phyloP scores from a whole-genome alignment of 1,140 invertebrate genomes.

The Artemia franciscana region DNA sequence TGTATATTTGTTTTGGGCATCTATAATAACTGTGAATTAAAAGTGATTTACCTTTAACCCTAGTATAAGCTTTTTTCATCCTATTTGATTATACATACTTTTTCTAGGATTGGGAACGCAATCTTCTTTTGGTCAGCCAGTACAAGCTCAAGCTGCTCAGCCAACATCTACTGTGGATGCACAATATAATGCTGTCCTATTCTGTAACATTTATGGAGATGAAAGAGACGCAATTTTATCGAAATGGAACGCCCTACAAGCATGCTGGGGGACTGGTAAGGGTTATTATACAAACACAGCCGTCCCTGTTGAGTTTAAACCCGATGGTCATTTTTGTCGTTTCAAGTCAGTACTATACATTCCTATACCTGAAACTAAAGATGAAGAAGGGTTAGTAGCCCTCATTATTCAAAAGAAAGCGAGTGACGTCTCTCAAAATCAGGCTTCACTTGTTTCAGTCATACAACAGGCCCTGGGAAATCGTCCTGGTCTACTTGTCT shows the following conservation, averaged over 20 bases:
- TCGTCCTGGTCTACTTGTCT: conserved; percentile 53
- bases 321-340: conserved; percentile 67
- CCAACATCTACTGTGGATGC: conserved; percentile 34
- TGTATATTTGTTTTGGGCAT: too few relatives aligned
- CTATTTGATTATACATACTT: too few relatives aligned
- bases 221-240: conserved; percentile 72
- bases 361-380: conserved; percentile 49
- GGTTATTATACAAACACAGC: conserved; percentile 46
- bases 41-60: too few relatives aligned
- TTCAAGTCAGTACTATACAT: conserved; percentile 84
- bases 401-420: conserved; percentile 56
- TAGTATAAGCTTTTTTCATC: too few relatives aligned
- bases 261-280: conserved; percentile 67
- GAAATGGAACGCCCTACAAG: conserved; percentile 80
- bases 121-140: conserved; percentile 15
- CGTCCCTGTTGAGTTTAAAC: conserved; percentile 52
- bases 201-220: conserved; percentile 68
- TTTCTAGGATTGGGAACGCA: too few relatives aligned
- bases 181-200: conserved; percentile 48
- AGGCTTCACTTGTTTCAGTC: conserved; percentile 41
- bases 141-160: conserved; percentile 20
- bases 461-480: conserved; percentile 40
- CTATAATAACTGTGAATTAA: too few relatives aligned
- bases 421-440: conserved; percentile 42
- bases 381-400: conserved; percentile 64